These are phyloP conservation scores for Phylloscopus trochilus DNA, from an alignment of 2,113 vertebrate species.

Conservation along the genomic window DNA sequence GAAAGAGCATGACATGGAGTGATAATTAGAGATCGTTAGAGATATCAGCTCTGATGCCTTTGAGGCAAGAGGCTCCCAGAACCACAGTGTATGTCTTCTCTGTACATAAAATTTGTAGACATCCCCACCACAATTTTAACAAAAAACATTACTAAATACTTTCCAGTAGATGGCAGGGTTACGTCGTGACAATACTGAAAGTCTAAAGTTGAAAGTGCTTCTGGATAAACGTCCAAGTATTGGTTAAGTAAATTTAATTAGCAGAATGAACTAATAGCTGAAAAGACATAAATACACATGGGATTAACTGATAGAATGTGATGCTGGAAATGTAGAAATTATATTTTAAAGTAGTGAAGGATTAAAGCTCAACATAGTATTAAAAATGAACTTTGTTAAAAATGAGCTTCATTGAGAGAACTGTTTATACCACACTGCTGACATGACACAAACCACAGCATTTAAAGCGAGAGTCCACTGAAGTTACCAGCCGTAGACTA, in stretches of 20 bases:
- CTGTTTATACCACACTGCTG: neutral
- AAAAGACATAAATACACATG: neutral
- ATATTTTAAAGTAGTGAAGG: neutral
- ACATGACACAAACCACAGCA: neutral
- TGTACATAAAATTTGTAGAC: neutral
- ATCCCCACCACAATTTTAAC: neutral
- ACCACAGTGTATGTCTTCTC: neutral
- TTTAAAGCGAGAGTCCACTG: neutral
- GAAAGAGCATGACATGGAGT: neutral
- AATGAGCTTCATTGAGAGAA: neutral
- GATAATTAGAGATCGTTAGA: neutral
- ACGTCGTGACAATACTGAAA: neutral
- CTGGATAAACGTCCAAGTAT: neutral
- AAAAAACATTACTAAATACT: neutral
- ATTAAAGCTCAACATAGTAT: neutral
- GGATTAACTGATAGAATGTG: neutral
- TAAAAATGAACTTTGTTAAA: neutral
- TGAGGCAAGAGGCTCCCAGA: neutral
- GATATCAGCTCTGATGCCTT: neutral
- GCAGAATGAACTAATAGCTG: neutral
- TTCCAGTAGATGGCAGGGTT: constrained; percentile 69
- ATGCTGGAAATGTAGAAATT: neutral
- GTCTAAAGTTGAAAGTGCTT: neutral
- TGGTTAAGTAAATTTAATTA: neutral
- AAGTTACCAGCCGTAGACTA: neutral